These are phyloP conservation scores for Cyclura pinguis DNA, from an alignment of 2,797 vertebrate genomes.

Conservation along the genomic window DNA sequence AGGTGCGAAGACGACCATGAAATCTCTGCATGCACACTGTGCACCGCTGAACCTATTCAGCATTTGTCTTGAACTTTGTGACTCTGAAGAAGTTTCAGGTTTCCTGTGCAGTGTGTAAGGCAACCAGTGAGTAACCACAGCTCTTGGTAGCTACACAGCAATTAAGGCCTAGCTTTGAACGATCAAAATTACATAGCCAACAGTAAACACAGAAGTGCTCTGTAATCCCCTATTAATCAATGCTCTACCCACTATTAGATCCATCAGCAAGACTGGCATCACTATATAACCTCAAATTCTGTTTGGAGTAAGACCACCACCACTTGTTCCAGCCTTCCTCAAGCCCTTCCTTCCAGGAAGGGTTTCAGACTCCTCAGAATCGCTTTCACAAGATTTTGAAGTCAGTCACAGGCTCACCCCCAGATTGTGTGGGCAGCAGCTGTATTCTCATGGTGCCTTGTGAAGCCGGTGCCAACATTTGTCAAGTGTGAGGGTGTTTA, in stretches of 20 bases:
- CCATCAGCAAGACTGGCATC: background rate
- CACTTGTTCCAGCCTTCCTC: background rate
- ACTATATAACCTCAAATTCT: background rate
- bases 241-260: background rate
- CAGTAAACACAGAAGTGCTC: background rate
- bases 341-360: background rate
- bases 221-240: background rate
- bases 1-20: no score
- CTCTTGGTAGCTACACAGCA: background rate
- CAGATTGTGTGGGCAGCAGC: conserved; percentile 1
- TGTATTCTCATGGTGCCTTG: conserved; percentile 24
- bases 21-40: background rate
- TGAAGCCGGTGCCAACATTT: conserved; percentile 8
- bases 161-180: background rate
- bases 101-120: background rate
- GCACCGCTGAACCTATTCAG: no score
- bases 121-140: background rate
- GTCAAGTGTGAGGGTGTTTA: background rate
- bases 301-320: background rate
- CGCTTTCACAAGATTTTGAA: conserved; percentile 21
- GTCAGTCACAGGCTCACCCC: background rate
- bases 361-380: background rate
- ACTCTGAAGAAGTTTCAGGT: no score
- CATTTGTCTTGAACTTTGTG: no score
- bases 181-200: background rate